These are phyloP conservation scores for Hippocampus kuda DNA, from an alignment of 2,797 vertebrate genomes.

Conservation along the genomic window DNA sequence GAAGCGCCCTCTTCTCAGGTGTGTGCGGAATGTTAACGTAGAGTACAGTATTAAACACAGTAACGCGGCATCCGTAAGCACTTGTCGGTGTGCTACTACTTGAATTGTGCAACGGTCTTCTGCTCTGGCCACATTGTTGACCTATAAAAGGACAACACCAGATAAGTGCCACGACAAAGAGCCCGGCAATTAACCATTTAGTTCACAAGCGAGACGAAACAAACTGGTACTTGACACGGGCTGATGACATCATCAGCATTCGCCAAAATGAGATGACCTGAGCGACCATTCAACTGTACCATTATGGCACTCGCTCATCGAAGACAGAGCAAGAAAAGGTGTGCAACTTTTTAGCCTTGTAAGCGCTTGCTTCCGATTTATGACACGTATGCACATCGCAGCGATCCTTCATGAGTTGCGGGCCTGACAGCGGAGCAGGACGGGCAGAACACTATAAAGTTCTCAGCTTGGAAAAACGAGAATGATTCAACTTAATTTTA, in stretches of 20 bases:
- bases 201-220: not conserved
- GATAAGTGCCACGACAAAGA: conserved; percentile 32
- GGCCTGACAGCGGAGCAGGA: no score
- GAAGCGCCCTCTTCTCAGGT: not conserved
- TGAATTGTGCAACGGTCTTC: conserved; percentile 23
- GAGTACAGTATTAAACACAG: not conserved
- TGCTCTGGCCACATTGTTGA: conserved; percentile 28
- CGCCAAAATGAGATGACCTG: conserved; percentile 4
- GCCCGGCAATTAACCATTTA: conserved; percentile 26
- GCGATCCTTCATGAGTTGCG: not conserved
- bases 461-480: no score
- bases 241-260: conserved; percentile 10
- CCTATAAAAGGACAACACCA: conserved; percentile 33
- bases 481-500: not conserved
- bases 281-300: not conserved
- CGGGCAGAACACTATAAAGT: no score
- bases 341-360: not conserved
- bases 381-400: not conserved
- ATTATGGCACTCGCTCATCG: not conserved
- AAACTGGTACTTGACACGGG: conserved; percentile 11
- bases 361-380: not conserved
- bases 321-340: not conserved
- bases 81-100: conserved; percentile 5
- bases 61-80: no score
- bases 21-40: not conserved